These are phyloP conservation scores for Buathra laborator DNA, from an alignment of 2,888 invertebrate species.

Conservation along the genomic window DNA sequence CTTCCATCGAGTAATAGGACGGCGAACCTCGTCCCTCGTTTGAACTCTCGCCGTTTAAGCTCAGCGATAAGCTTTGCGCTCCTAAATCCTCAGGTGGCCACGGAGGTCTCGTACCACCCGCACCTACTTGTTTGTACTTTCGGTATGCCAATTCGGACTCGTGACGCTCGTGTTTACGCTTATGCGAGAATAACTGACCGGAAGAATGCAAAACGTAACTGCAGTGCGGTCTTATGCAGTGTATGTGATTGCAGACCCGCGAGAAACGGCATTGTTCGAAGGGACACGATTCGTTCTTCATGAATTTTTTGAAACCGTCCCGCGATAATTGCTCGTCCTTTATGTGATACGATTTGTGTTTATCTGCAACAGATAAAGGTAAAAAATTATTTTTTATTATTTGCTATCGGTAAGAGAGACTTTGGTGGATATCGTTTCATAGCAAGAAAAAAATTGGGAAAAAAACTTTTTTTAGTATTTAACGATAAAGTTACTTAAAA, in stretches of 20 bases:
- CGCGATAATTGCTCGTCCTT: conserved; percentile 98
- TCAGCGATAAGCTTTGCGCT: conserved; percentile 80
- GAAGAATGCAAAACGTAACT: conserved; percentile 98
- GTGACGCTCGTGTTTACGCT: conserved; percentile 98
- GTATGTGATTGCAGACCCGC: conserved; percentile 98
- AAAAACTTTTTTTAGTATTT: too few species aligned
- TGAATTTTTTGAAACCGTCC: conserved; percentile 99
- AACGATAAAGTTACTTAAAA: too few species aligned
- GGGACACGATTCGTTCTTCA: conserved; percentile 98
- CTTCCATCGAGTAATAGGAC: conserved; percentile 85
- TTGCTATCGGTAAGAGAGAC: too few species aligned
- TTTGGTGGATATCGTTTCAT: too few species aligned
- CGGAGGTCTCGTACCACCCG: conserved; percentile 84
- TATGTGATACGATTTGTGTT: conserved; percentile 99
- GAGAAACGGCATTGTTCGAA: conserved; percentile 97
- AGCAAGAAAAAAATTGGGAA: too few species aligned
- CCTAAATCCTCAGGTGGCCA: conserved; percentile 81
- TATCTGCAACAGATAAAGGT: conserved; percentile 89
- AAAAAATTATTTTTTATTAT: not conserved
- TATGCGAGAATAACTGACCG: conserved; percentile 98
- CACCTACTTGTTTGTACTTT: conserved; percentile 89
- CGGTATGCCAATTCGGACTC: conserved; percentile 96
- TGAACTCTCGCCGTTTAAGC: conserved; percentile 86
- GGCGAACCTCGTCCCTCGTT: conserved; percentile 87
- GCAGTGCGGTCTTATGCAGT: conserved; percentile 98